Base-by-base conservation (phyloP, 2,113 vertebrate species). In the Reinhardtius hippoglossoides region DNA sequence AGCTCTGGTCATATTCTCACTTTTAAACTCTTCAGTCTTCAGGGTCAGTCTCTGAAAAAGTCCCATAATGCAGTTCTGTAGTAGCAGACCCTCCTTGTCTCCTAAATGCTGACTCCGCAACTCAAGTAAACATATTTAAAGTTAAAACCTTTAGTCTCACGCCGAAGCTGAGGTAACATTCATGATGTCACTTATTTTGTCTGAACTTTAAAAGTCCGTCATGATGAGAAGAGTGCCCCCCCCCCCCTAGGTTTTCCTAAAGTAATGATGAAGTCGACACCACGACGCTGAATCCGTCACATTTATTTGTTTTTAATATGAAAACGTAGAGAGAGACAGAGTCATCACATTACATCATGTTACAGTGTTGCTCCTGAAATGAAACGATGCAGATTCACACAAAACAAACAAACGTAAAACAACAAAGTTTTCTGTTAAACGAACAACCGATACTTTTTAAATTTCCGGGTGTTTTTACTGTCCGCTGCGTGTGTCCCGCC, bases 301-400 rank as follows among this genome's bases (percentile, higher is more conserved):
- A 84, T 40, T 0, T 57, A 54, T 92, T 92, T 92, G 86, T 92
- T 89, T 71, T 76, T 77, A 78, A 85, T 87, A 90, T 82, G 86
- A 90, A 91, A 91, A 82, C 16, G n/a, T 71, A 90, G 81, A 87
- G 54, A 81, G 56, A 87, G 46, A 92, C 77, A 88, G 67, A 18
- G 48, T 46, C 44, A 15, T 46, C 44, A 46, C 15, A 4, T 46
- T 2, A 79, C 54, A 68, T 40, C 48, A 65, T 20, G 44, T 81
- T 78, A 65, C 76, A 74, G 77, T 67, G 61, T 48, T n/a, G 55
- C 68, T 76, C 15, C 35, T 60, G 40, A 59, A 31, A 52, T 76
- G 10, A 55, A n/a, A 46, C 24, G 18, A 74, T 27, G 0, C 27
- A 3, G 3, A 31, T 52, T 31, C 5, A 31, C 27, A 31, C 1